Conservation (phyloP, 2,797 vertebrate species). For the Catamblyrhynchus diadema region DNA sequence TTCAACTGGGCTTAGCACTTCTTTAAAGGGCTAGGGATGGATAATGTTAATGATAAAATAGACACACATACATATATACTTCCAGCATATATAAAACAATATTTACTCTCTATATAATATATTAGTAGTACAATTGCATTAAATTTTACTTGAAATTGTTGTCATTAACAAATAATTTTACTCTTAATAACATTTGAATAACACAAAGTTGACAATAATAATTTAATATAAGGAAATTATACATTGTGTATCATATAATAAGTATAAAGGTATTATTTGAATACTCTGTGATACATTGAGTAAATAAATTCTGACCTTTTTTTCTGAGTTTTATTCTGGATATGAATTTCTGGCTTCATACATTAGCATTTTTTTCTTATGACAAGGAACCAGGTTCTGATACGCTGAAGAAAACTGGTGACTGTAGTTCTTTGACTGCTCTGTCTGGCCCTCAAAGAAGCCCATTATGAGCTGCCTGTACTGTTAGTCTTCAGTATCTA, state of each 20-base stretch:
- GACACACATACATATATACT: accelerated
- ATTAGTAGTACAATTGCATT: background rate
- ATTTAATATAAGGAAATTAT: background rate
- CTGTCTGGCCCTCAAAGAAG: background rate
- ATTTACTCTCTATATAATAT: background rate
- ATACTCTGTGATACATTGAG: background rate
- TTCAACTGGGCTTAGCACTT: background rate
- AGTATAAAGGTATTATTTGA: background rate
- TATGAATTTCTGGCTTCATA: background rate
- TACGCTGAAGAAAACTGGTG: background rate
- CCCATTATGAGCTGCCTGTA: background rate
- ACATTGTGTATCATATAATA: background rate
- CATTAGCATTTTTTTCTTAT: background rate
- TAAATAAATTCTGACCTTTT: background rate
- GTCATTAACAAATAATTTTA: background rate
- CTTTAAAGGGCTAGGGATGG: background rate
- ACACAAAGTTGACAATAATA: background rate
- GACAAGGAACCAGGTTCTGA: background rate
- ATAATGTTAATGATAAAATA: background rate
- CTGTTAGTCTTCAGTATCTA: background rate
- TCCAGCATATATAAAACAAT: background rate
- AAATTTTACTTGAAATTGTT: background rate
- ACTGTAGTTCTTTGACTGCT: background rate
- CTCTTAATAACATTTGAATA: background rate
- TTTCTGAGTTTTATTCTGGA: background rate